These are phyloP conservation scores for Sebastolobus alascanus DNA, from an alignment of 2,797 vertebrate species.

Conservation along the genomic window DNA sequence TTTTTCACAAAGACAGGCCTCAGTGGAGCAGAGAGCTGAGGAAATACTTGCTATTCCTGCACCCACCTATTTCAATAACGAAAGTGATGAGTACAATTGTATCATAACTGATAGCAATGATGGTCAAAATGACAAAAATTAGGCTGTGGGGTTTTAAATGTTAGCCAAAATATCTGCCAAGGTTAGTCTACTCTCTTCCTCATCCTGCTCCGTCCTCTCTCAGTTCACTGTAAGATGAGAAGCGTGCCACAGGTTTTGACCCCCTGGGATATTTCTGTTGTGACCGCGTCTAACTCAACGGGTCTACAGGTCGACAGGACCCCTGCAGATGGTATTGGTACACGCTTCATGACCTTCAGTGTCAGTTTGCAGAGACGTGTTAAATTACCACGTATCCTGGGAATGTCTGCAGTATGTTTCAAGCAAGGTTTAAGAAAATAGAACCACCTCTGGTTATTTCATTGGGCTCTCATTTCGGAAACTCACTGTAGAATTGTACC, in stretches of 20 bases:
- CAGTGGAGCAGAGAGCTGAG: background rate
- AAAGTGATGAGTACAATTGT: background rate
- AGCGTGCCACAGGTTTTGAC: slow-evolving; percentile 39
- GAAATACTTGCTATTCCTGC: background rate
- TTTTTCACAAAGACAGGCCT: slow-evolving; percentile 4
- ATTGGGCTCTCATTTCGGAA: background rate
- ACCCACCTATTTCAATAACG: background rate
- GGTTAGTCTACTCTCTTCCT: too few relatives aligned
- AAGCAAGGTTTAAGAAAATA: slow-evolving; percentile 31
- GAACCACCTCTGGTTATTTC: slow-evolving; percentile 16
- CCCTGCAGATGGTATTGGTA: background rate
- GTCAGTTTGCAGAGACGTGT: slow-evolving; percentile 19
- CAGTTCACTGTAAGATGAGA: slow-evolving; percentile 54
- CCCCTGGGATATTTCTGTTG: slow-evolving; percentile 59
- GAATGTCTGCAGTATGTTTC: slow-evolving; percentile 12
- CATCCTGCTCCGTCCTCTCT: slow-evolving; percentile 2
- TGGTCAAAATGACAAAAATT: background rate
- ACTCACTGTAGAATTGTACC: background rate
- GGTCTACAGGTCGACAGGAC: slow-evolving; percentile 1
- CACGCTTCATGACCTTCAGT: slow-evolving; percentile 10
- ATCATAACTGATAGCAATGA: background rate
- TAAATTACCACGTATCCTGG: slow-evolving; percentile 45
- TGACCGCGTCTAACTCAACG: slow-evolving; percentile 23
- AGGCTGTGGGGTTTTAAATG: background rate
- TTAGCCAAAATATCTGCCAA: background rate